Conservation (phyloP, 2,113 vertebrate species). For the Echinops telfairi region DNA sequence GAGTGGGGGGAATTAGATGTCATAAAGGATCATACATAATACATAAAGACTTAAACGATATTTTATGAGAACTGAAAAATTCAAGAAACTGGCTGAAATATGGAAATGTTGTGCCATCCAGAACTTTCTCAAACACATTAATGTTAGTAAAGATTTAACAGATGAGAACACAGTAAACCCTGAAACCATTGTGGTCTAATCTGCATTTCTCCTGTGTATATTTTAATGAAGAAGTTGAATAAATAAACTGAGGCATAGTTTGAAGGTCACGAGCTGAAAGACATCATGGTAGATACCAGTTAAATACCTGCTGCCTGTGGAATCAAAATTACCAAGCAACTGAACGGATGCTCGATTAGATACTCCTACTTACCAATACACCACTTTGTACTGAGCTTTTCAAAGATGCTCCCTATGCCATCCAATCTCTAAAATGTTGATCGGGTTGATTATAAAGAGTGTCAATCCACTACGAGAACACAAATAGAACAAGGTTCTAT, state of each 20-base stretch:
- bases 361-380: neutral
- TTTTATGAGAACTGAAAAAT: constrained; percentile 73
- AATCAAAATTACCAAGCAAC: constrained; percentile 1
- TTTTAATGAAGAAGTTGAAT: constrained; percentile 51
- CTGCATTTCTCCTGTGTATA: constrained; percentile 45
- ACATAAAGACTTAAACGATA: constrained; percentile 73
- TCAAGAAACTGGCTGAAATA: constrained; percentile 74
- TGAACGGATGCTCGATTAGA: neutral
- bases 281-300: neutral
- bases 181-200: neutral
- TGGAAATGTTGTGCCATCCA: constrained; percentile 59
- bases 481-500: neutral
- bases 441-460: neutral
- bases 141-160: constrained; percentile 51
- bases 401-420: constrained; percentile 6
- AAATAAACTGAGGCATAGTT: neutral
- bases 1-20: constrained; percentile 67
- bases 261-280: constrained; percentile 54
- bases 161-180: constrained; percentile 31
- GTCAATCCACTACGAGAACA: neutral
- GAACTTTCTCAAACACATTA: constrained; percentile 16
- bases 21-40: constrained; percentile 78
- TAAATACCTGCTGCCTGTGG: neutral
- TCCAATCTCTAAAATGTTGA: neutral
- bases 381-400: constrained; percentile 13